Base-by-base conservation (phyloP, 2,797 vertebrate genomes). In the Enteromius paludinosus region DNA sequence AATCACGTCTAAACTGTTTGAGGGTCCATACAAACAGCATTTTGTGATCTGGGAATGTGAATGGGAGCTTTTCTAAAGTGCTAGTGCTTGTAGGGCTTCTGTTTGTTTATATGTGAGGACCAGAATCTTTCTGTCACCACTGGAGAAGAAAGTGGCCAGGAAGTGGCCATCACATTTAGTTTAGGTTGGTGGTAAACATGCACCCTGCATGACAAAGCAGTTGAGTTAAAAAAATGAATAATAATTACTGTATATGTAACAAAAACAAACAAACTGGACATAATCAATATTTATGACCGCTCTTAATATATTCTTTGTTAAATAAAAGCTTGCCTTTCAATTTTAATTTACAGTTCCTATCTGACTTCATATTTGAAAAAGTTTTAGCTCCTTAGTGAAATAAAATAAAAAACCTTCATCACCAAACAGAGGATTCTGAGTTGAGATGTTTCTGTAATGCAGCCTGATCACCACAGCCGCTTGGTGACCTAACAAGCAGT, bases 1-100 rank as follows among this genome's bases (percentile, higher is more conserved):
- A 95, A 96, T 95, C 95, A 95, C 94, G 93, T 93, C 93, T 93
- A 94, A 95, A 95, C 93, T 94, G 94, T 94, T 95, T 94, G 93
- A 92, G 90, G 92, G 92, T 90, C 83, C 91, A 94, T 93, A 94
- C 93, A 93, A 95, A 92, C 90, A 90, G 89, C 87, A 94, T 93
- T 94, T 92, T 94, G 91, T 83, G 88, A 87, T 78, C 72, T 69
- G 84, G 28, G 88, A 87, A 90, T 90, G 90, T 90, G 90, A 92
- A 93, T 90, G 86, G 87, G 83, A 90, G 85, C 86, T 86, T 93
- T 94, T 91, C 83, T 89, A 85, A 87, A 89, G 87, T 88, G 77
- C 77, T 41, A 84, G 87, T 87, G 87, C 85, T 90, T 86, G 84
- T 77, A 47, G 88, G 89, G 89, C 89, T 91, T 87, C 90, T 91